These are phyloP conservation scores for Macrophya annulata DNA, from an alignment of 2,888 invertebrate species.

Conservation along the genomic window DNA sequence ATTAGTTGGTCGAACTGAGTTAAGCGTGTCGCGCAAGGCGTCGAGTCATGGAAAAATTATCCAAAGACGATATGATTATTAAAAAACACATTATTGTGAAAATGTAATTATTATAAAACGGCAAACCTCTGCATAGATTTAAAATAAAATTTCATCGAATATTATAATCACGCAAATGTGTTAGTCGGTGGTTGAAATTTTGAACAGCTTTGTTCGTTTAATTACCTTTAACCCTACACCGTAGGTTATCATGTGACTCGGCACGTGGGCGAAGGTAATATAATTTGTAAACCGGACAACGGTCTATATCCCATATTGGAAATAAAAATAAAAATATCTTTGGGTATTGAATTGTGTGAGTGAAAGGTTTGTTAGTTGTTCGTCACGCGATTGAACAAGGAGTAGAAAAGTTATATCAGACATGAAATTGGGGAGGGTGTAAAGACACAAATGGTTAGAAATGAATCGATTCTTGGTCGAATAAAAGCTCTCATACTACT, in stretches of 20 bases:
- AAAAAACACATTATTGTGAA: not conserved
- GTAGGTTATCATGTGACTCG: not conserved
- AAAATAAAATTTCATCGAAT: not conserved
- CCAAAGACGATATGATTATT: not conserved
- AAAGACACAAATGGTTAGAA: conserved; percentile 16
- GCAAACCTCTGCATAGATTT: not conserved
- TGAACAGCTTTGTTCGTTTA: conserved; percentile 7
- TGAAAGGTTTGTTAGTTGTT: conserved; percentile 14
- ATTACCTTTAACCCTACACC: conserved; percentile 23
- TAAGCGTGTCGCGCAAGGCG: not conserved
- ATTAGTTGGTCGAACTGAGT: conserved; percentile 11
- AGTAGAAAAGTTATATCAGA: conserved; percentile 13
- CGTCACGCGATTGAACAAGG: not conserved
- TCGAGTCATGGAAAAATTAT: conserved; percentile 5
- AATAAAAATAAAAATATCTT: no score
- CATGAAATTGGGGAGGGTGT: not conserved
- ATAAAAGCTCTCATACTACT: not conserved
- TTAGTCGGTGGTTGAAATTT: not conserved
- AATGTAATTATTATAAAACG: not conserved
- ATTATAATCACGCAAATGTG: not conserved
- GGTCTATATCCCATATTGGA: not conserved
- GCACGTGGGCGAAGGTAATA: not conserved
- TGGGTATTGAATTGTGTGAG: no score
- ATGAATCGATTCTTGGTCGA: conserved; percentile 13
- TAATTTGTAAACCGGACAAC: conserved; percentile 2